Base-by-base conservation (phyloP, 2,113 vertebrate genomes). In the Neodontobutis hainanensis region DNA sequence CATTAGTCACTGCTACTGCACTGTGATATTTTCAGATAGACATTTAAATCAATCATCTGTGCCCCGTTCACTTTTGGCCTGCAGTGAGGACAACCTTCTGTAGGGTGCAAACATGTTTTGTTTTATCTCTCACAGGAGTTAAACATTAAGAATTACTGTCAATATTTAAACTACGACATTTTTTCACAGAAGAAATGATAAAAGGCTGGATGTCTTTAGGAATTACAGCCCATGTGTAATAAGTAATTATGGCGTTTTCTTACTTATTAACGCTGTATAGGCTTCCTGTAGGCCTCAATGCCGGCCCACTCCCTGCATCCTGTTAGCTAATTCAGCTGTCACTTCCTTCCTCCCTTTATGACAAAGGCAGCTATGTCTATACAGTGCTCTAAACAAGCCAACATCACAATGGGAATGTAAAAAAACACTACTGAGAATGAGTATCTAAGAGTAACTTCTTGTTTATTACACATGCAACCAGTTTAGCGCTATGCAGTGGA, bases 271-370 rank as follows among this genome's bases (percentile, higher is more conserved):
- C 83, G 76, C 57, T 40, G 61, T 45, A 35, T 49, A 61, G 66
- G 53, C 71, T 82, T 90, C 77, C 77, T 87, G 73, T 81, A 42
- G 45, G 61, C 65, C 61, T 75, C 52, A 45, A 66, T 60, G 47
- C 62, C 3, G 49, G 76, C 72, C 75, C 43, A 8, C 78, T 83
- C 73, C 58, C 75, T 81, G 80, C 85, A 85, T 90, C 89, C 89
- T 89, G 89, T 90, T 90, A 88, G 87, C 81, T 84, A 77, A 65
- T 83, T 77, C 68, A 58, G 64, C 70, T 86, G 77, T 84, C 73
- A 83, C 80, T 87, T 87, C 87, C 89, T 85, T 76, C 86, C 84
- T 80, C 38, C 44, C 32, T 48, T 34, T 52, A 68, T 80, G 74
- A 84, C 76, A 75, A 81, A 81, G 73, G 77, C 73, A 66, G 14